Conservation (phyloP, 1,140 invertebrate species). For the Brachionus asplanchnoidis region DNA sequence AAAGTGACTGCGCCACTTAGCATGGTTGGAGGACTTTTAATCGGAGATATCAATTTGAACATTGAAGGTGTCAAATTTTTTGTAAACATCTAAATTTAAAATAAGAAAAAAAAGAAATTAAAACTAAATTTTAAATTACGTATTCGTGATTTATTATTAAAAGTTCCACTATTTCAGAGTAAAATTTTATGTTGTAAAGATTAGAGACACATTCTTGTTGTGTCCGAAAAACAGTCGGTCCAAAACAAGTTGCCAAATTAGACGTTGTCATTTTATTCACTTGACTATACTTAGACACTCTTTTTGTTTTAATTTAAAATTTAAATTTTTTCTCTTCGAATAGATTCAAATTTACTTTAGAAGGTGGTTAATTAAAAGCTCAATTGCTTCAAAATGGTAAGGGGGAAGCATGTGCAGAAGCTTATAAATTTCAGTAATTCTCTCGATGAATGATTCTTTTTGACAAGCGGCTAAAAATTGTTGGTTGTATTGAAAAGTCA, state of each 20-base stretch:
- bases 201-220: constrained; percentile 32
- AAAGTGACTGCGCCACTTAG: background rate
- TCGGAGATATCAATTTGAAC: background rate
- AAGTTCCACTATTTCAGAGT: constrained; percentile 30
- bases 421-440: background rate
- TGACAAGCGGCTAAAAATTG: constrained; percentile 33
- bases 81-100: constrained; percentile 12
- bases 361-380: constrained; percentile 9
- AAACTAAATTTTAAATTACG: background rate
- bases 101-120: background rate
- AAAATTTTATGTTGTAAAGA: constrained; percentile 38
- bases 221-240: constrained; percentile 32
- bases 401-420: background rate
- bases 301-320: background rate
- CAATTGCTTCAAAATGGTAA: background rate
- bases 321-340: too few relatives aligned
- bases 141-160: constrained; percentile 24
- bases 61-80: background rate
- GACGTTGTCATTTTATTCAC: constrained; percentile 37
- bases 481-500: constrained; percentile 40
- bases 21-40: constrained; percentile 21
- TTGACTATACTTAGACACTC: constrained; percentile 4
- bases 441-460: background rate
- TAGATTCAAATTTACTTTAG: background rate
- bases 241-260: constrained; percentile 41